Percentiles rank a stretch among this genome's conserved stretches.
phyloP scores from a whole-genome alignment of 2,888 invertebrate species.

The Lacanobia wlatinum region DNA sequence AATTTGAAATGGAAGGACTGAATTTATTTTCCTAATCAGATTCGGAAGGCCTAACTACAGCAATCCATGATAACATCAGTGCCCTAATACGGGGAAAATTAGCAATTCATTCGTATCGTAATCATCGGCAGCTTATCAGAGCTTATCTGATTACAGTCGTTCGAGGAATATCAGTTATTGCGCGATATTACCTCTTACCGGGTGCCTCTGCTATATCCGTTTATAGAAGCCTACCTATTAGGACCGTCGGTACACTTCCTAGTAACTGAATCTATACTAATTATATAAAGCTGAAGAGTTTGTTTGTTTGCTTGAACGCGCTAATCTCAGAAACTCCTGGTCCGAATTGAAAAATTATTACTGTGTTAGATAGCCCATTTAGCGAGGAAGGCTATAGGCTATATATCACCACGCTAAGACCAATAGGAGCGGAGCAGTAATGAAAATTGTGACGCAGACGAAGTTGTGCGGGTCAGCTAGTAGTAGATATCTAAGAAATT shows the following conservation, averaged over 20 bases:
- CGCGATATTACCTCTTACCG: slow-evolving; percentile 18
- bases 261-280: background rate
- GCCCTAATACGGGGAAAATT: slow-evolving; percentile 22
- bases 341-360: too few species aligned
- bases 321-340: too few species aligned
- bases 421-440: too few species aligned
- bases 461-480: too few species aligned
- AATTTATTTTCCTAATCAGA: background rate
- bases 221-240: background rate
- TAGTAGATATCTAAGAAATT: background rate
- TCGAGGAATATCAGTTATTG: slow-evolving; percentile 37
- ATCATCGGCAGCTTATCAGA: slow-evolving; percentile 34
- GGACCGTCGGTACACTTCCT: slow-evolving; percentile 13
- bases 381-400: too few species aligned
- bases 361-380: too few species aligned
- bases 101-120: slow-evolving; percentile 14
- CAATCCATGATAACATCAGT: slow-evolving; percentile 25
- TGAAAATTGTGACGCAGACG: too few species aligned
- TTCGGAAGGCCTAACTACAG: slow-evolving; percentile 2
- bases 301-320: too few species aligned
- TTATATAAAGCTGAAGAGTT: too few species aligned
- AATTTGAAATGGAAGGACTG: slow-evolving; percentile 1
- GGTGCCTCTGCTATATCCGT: slow-evolving; percentile 12
- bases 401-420: too few species aligned
- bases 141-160: slow-evolving; percentile 29